Evolutionary conservation across 30 jellyfish, hydroid and myxozoan genomes (phyloP), one percentile per base, ranked within the genome.

Genomic region (Kudoa iwatai): DNA sequence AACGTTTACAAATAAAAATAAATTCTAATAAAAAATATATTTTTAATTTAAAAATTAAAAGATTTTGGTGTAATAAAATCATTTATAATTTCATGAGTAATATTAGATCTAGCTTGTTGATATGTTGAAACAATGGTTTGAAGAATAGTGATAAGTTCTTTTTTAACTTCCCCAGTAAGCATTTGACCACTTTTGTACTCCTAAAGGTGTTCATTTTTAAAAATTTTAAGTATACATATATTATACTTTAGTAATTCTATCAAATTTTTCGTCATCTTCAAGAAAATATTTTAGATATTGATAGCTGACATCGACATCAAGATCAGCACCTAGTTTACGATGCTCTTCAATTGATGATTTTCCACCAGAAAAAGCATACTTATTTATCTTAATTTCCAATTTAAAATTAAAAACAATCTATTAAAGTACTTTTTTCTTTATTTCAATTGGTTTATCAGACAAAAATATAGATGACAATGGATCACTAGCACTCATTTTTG

Each of bases 341-440:
- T 77, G 96, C 22, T 77, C 96, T 53, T 77, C 96, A 11, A 77
- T 45, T 12, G 88, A 61, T 13, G 45, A 84, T 39, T 45, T 56
- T 18, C 96, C 96, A 3, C 96, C 96, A 47, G 96, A 77, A 40
- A 63, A 77, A 1, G 96, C 96, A 44, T 77, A 79, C 25, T 63
- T 77, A 41, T 63, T 77, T 19, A 77, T 35, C 96, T 77, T 40
- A 10, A 43, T 41, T 20, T n/a, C 28, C 34, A 23, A 24, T 11
- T 7, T 22, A 0, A n/a, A n/a, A n/a, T n/a, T n/a, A n/a, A n/a
- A n/a, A n/a, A n/a, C n/a, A n/a, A n/a, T n/a, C n/a, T n/a, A n/a
- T n/a, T 10, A 2, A 0, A 53, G 0, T 16, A 69, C 92, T 81
- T 69, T 69, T 14, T 44, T 62, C 30, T 62, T 63, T 12, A 77